Conservation (phyloP, 1,140 invertebrate genomes). For the Limonius californicus region DNA sequence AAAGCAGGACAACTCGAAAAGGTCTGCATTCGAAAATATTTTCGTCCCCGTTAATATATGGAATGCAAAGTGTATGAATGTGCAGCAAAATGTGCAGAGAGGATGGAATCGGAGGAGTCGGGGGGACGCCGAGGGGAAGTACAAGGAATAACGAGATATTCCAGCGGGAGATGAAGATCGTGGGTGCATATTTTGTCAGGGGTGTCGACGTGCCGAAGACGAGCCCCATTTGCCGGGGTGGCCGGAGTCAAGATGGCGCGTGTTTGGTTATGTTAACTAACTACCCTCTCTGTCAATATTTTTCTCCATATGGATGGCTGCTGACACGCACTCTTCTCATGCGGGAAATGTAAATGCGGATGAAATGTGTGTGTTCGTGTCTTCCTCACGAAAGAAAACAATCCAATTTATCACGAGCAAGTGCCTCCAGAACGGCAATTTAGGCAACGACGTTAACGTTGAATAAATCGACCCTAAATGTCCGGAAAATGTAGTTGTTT, state of each 20-base stretch:
- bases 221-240: slow-evolving; percentile 15
- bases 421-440: background rate
- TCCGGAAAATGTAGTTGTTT: background rate
- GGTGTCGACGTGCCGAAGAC: slow-evolving; percentile 19
- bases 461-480: slow-evolving; percentile 1
- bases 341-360: slow-evolving; percentile 16
- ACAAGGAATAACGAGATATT: slow-evolving; percentile 1
- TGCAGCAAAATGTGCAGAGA: slow-evolving; percentile 1
- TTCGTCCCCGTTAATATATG: background rate
- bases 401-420: slow-evolving; percentile 9
- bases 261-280: slow-evolving; percentile 29
- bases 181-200: slow-evolving; percentile 20
- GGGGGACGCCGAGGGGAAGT: background rate
- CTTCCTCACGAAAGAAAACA: slow-evolving; percentile 16
- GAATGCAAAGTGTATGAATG: slow-evolving; percentile 1
- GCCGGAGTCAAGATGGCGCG: slow-evolving; percentile 25
- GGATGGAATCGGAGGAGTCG: background rate
- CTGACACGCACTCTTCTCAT: slow-evolving; percentile 20
- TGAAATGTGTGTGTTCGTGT: slow-evolving; percentile 14
- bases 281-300: slow-evolving; percentile 30
- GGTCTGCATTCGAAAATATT: too few relatives aligned
- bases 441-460: slow-evolving; percentile 5
- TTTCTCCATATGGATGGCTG: slow-evolving; percentile 27
- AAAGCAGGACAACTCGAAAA: too few relatives aligned
- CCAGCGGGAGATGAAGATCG: background rate